Percentiles rank a stretch among this genome's conserved stretches.
These are phyloP conservation scores for Drusus annulatus DNA, from an alignment of 1,140 invertebrate genomes.

Conservation along the genomic window DNA sequence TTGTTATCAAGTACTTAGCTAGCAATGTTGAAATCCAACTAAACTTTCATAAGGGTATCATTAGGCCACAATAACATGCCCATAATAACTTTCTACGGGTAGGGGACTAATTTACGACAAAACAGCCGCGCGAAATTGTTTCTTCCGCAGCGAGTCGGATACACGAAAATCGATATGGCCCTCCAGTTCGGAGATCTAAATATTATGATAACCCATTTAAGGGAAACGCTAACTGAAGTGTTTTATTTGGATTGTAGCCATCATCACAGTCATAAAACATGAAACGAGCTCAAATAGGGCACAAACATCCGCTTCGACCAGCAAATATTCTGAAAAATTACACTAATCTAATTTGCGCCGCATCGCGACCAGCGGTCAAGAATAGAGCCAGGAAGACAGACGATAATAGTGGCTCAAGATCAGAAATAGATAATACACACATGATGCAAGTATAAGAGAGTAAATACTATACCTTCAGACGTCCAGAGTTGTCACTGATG, in stretches of 20 bases:
- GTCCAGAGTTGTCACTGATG: constrained; percentile 12
- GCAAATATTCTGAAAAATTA: not conserved
- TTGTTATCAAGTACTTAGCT: not conserved
- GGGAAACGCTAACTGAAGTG: not conserved
- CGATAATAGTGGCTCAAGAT: not conserved
- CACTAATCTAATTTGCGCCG: constrained; percentile 29
- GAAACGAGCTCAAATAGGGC: constrained; percentile 4
- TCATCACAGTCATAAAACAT: not conserved
- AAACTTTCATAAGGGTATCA: not conserved
- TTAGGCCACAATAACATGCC: not conserved
- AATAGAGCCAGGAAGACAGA: constrained; percentile 3
- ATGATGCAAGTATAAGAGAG: not conserved
- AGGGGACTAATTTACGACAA: not conserved
- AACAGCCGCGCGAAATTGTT: not conserved
- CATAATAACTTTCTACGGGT: not conserved
- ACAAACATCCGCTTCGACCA: not conserved
- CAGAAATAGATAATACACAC: constrained; percentile 25
- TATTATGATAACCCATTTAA: constrained; percentile 32
- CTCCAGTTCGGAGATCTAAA: not conserved
- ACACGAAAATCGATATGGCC: constrained; percentile 17
- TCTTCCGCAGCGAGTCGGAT: not conserved
- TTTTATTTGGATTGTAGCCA: not conserved
- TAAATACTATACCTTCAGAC: constrained; percentile 29
- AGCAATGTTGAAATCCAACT: not conserved
- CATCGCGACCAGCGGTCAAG: not conserved